Conservation (phyloP, 2,888 invertebrate species). For the Autographa pulchrina region DNA sequence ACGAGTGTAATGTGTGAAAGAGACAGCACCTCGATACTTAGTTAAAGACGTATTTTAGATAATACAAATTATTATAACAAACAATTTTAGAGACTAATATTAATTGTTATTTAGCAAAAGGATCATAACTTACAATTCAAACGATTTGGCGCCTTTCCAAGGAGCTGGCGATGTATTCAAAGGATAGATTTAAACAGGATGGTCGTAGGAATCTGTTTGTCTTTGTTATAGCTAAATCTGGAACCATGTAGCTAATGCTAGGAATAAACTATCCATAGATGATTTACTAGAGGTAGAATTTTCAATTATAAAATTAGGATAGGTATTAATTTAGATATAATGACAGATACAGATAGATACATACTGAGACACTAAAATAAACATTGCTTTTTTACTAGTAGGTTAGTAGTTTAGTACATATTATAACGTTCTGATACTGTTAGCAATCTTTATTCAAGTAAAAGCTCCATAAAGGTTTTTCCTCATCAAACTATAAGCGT, state of each 20-base stretch:
- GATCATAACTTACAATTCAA: slow-evolving; percentile 50
- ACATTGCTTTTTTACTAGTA: no score
- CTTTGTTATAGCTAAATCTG: slow-evolving; percentile 15
- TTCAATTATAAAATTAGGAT: no score
- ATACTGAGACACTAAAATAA: no score
- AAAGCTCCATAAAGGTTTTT: no score
- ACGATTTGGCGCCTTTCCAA: slow-evolving; percentile 56
- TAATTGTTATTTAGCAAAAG: slow-evolving; percentile 55
- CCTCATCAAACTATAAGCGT: no score
- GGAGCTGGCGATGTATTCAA: slow-evolving; percentile 25
- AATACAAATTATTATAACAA: slow-evolving; percentile 8
- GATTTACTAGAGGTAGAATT: no score
- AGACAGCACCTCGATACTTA: neutral
- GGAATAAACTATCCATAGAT: neutral
- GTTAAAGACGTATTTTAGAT: neutral
- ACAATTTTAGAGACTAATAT: slow-evolving; percentile 28
- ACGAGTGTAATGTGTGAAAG: no score
- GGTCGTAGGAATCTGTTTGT: slow-evolving; percentile 44
- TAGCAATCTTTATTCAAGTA: no score
- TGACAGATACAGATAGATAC: no score
- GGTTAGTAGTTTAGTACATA: no score
- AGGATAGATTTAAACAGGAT: slow-evolving; percentile 50
- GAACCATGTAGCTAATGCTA: slow-evolving; percentile 24
- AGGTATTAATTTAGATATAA: no score
- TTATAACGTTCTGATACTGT: no score